Evolutionary conservation across 2,113 vertebrate species (phyloP), one percentile per base, ranked within the genome.

Genomic region (Phalacrocorax carbo): DNA sequence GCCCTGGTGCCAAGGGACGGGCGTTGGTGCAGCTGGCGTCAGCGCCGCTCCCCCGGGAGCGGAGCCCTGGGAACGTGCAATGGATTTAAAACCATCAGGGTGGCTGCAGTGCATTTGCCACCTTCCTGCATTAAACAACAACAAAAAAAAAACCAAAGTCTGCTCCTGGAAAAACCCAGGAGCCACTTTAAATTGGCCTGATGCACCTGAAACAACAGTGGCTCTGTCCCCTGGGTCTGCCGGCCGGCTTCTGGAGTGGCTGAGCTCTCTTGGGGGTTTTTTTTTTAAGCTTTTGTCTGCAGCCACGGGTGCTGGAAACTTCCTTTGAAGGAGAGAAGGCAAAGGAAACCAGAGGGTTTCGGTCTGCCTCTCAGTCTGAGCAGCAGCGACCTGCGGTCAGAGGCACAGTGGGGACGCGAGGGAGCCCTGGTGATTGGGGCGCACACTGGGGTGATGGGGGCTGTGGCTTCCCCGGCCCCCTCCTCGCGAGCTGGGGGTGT

Each of bases 381-480:
- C 75, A 34, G 54, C 92, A 64, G 57, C 0, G 0, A 14, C 27
- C 54, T 46, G 57, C 1, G 3, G 23, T 4, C 60, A 19, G 4
- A 17, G 65, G 49, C 2, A 0, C 1, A 2, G 21, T 8, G 72
- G 73, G 52, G 21, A 12, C 2, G 3, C 0, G 7, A 25, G n/a
- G 66, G 22, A 52, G 66, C 57, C 25, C 55, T 13, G 66, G 9
- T 8, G 2, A 58, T 54, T 36, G 71, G 76, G 62, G 77, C 9
- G 27, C 66, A 7, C 32, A 1, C 0, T 2, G 36, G 27, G 34
- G 17, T 2, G 48, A 14, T 3, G 26, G 38, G 52, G 7, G 16
- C 3, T 36, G 42, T 34, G 42, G 32, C 32, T 8, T 49, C 42
- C 64, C 23, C 0, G 0, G 3, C 7, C 20, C 42, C 42, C 60